Base-by-base conservation (phyloP, 53 echinoderm and acorn worm genomes). In the Echinometra lucunter region DNA sequence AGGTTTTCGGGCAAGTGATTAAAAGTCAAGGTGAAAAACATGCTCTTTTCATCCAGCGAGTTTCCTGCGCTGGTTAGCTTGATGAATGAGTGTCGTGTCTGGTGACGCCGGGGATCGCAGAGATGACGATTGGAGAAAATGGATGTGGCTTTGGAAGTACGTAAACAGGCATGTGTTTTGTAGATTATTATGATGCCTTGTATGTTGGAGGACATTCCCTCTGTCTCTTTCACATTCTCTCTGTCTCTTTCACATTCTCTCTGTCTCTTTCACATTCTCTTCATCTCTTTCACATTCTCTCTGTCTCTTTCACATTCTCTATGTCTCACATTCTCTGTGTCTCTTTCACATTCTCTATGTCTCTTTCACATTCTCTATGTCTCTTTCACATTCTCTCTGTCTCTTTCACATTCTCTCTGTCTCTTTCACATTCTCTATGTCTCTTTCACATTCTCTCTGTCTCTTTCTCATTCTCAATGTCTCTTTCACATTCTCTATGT, bases 11-110 rank as follows among this genome's bases (percentile, higher is more conserved):
- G 63, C 89, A 23, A 89, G 37, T 58, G 60, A 89, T 89, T 89
- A 89, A 89, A 89, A 89, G 89, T 89, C 89, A 89, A 89, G 89
- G 89, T 89, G 57, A 60, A 57, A 63, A 6, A 55, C 89, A 56
- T 89, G 89, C 58, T 89, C 89, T 89, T 35, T 89, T 89, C 25
- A 89, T 89, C 89, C 17, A 45, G 49, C 58, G 38, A 1, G 60
- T 89, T 89, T 89, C 89, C 89, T 89, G 38, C 60, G 37, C 57
- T 34, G 89, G 89, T 60, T 57, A 19, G 60, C 37, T 89, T 89
- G 89, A 89, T 89, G 89, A 89, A 89, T 63, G 89, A 89, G 60
- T 60, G 19, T 37, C 88, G 40, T 58, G 89, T 89, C 89, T 89
- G 57, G 40, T 89, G 89, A 89, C 63, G 89, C 57, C 89, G 60